Conservation (phyloP, 2,797 vertebrate genomes). For the Macropus fuliginosus region DNA sequence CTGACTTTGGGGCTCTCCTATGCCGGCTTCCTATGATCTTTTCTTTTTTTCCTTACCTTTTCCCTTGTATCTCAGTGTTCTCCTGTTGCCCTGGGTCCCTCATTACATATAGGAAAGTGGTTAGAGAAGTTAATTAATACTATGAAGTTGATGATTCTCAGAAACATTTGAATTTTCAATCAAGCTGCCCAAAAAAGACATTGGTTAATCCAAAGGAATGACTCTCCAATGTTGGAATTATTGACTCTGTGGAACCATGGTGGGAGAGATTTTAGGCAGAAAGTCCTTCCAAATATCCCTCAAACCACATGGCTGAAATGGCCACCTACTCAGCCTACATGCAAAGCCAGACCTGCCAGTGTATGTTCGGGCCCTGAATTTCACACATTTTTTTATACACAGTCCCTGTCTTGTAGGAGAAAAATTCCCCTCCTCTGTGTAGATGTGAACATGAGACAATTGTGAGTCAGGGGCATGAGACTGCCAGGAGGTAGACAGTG, state of each 20-base stretch:
- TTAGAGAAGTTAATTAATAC: neutral
- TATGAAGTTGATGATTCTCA: neutral
- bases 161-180: neutral
- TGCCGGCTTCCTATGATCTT: neutral
- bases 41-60: neutral
- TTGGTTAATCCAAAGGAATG: slow-evolving; percentile 12
- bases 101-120: neutral
- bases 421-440: slow-evolving; percentile 38
- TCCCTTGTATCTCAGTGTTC: neutral
- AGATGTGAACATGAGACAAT: slow-evolving; percentile 46
- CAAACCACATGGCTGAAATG: slow-evolving; percentile 4
- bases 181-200: neutral
- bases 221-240: neutral
- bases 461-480: neutral
- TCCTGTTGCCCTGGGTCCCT: too few relatives aligned
- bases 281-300: neutral
- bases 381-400: neutral
- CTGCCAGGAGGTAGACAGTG: slow-evolving; percentile 19
- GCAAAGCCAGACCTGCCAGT: neutral
- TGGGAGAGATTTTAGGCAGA: neutral
- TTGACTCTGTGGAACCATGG: neutral
- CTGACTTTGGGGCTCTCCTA: neutral
- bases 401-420: slow-evolving; percentile 24
- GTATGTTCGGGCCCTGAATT: neutral
- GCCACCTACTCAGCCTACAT: neutral